phyloP scores from a whole-genome alignment of 2,113 vertebrate species.

The Tauraco erythrolophus region DNA sequence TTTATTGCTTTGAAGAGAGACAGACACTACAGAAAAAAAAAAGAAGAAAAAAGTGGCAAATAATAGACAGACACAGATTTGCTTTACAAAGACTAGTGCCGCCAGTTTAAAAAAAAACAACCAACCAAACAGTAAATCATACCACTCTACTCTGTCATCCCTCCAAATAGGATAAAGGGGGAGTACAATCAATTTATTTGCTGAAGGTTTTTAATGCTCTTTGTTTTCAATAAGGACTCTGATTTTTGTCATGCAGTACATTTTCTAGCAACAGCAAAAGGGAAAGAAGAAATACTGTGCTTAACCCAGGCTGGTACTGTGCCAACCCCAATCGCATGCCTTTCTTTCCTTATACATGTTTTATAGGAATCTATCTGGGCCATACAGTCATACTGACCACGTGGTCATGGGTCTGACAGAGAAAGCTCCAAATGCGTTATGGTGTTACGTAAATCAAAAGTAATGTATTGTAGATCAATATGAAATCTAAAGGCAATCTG shows the following conservation, averaged over 20 bases:
- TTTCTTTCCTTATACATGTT: neutral
- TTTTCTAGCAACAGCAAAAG: neutral
- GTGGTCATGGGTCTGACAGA: neutral
- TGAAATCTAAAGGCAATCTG: neutral
- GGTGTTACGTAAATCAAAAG: neutral
- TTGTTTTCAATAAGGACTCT: slow-evolving; percentile 4
- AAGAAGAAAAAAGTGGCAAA: neutral
- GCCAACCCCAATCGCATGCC: neutral
- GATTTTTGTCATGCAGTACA: neutral
- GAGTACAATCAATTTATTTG: neutral
- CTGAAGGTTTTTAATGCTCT: neutral
- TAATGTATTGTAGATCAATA: neutral
- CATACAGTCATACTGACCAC: neutral
- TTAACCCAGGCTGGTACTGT: neutral
- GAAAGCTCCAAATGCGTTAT: neutral
- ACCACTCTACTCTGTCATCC: neutral
- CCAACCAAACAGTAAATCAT: neutral
- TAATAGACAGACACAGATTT: neutral
- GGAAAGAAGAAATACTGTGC: neutral
- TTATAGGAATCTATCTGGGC: neutral
- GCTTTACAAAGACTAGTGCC: neutral
- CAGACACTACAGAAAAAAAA: neutral
- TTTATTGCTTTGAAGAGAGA: neutral
- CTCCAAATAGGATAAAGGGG: neutral
- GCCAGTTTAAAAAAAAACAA: neutral